These are phyloP conservation scores for Zeugodacus cucurbitae DNA, from an alignment of 1,140 invertebrate genomes.

Conservation along the genomic window DNA sequence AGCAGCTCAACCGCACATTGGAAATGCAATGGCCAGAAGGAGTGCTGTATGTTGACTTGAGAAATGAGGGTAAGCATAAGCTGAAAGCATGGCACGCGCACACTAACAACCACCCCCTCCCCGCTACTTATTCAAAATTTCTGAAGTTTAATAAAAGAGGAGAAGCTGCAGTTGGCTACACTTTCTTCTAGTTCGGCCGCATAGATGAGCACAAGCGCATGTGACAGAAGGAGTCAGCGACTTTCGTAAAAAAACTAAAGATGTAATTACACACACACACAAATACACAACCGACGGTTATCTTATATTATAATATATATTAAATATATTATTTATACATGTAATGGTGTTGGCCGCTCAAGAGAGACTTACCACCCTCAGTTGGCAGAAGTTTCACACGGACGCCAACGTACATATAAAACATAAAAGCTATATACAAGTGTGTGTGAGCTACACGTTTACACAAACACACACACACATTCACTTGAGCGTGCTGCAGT, in stretches of 20 bases:
- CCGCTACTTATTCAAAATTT: background rate
- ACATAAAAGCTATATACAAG: background rate
- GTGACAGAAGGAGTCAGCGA: constrained; percentile 64
- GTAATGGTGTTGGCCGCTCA: constrained; percentile 42
- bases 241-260: background rate
- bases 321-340: constrained; percentile 66
- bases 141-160: background rate
- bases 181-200: background rate
- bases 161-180: background rate
- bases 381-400: background rate
- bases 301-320: constrained; percentile 58
- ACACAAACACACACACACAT: background rate
- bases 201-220: constrained; percentile 46
- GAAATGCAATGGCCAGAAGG: background rate
- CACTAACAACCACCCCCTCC: background rate
- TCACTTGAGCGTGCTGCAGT: background rate
- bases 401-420: background rate
- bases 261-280: background rate
- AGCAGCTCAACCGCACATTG: too few species aligned
- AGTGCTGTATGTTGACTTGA: background rate
- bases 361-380: background rate
- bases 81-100: background rate
- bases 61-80: background rate
- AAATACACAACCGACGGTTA: constrained; percentile 4
- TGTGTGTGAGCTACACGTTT: background rate